Conservation (phyloP, 2,113 vertebrate genomes). For the Cyanoramphus novaezelandiae region DNA sequence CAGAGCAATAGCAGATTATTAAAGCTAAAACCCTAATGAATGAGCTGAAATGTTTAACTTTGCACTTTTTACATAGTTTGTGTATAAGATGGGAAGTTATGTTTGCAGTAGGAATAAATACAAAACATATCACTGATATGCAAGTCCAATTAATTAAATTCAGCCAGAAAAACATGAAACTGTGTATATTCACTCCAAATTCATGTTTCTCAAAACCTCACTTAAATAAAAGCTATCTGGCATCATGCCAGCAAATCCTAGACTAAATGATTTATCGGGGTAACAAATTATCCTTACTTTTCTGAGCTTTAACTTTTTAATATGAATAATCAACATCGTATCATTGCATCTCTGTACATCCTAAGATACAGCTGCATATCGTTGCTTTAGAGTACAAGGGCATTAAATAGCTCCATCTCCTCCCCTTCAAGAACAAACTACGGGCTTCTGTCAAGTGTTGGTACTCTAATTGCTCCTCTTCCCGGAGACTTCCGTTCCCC, state of each 20-base stretch:
- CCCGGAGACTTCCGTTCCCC: not conserved
- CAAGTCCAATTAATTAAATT: not conserved
- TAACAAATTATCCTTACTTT: not conserved
- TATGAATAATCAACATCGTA: not conserved
- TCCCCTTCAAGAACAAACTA: accelerated
- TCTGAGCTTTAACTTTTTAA: not conserved
- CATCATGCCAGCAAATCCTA: not conserved
- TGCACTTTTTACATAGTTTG: not conserved
- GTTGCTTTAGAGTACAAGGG: not conserved
- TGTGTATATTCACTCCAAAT: not conserved
- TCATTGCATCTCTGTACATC: not conserved
- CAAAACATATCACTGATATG: not conserved
- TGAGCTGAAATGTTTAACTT: not conserved
- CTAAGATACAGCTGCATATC: not conserved
- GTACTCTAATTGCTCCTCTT: not conserved
- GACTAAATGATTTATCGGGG: not conserved
- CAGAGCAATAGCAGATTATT: not conserved
- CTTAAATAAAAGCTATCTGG: not conserved
- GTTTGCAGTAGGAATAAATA: not conserved
- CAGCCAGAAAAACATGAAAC: not conserved
- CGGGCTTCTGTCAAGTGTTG: not conserved
- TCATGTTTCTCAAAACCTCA: not conserved
- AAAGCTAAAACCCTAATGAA: not conserved
- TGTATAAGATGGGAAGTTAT: not conserved
- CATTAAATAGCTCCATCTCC: not conserved